Conservation (phyloP, 2,797 vertebrate species). For the Sylvia borin region DNA sequence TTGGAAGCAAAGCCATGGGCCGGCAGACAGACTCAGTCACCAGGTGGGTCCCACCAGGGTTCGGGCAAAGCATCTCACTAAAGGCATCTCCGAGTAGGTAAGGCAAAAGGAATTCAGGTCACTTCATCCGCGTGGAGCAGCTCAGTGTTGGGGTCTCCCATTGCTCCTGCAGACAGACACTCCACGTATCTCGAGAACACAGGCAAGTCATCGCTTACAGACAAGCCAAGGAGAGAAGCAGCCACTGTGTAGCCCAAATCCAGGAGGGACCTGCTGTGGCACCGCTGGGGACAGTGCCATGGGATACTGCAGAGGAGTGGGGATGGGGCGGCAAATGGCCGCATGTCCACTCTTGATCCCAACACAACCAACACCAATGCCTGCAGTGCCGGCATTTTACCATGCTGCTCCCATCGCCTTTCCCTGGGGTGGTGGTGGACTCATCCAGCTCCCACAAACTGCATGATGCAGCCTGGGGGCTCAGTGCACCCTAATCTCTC, state of each 20-base stretch:
- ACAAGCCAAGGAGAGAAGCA: not conserved
- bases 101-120: constrained; percentile 86
- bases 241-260: not conserved
- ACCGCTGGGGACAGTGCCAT: not conserved
- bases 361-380: not conserved
- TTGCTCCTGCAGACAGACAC: not conserved
- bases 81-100: constrained; percentile 93
- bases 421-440: not conserved
- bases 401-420: not conserved
- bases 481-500: not conserved
- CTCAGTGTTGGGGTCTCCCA: not conserved
- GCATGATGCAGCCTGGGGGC: not conserved
- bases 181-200: not conserved
- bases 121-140: not conserved
- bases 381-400: not conserved
- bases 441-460: not conserved
- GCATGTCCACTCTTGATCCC: not conserved
- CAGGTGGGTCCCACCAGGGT: constrained; percentile 2
- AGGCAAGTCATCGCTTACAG: not conserved
- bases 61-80: constrained; percentile 68
- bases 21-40: not conserved
- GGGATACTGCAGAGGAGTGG: not conserved
- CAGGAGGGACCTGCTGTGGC: not conserved
- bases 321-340: fast-evolving
- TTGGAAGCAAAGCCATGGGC: not conserved